phyloP scores from a whole-genome alignment of 2,888 invertebrate species.

The Pardosa pseudoannulata region DNA sequence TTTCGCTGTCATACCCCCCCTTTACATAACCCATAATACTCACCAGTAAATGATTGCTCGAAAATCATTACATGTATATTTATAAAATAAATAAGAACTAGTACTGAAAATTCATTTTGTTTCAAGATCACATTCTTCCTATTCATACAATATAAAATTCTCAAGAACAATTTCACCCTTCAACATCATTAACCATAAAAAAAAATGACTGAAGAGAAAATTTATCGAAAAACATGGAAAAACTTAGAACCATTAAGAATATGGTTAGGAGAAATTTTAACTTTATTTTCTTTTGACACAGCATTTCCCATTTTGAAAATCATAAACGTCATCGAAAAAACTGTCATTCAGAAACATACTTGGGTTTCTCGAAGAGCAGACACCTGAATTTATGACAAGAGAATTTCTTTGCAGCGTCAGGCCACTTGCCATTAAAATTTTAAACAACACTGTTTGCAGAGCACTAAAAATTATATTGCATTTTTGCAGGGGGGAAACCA shows the following conservation, averaged over 20 bases:
- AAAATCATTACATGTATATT: too few species aligned
- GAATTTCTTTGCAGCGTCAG: neutral
- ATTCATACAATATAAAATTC: too few species aligned
- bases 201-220: too few species aligned
- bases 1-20: too few species aligned
- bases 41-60: too few species aligned
- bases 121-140: too few species aligned
- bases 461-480: constrained; percentile 40
- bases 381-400: constrained; percentile 27
- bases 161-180: too few species aligned
- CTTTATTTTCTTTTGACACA: constrained; percentile 13
- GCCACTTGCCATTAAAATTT: constrained; percentile 32
- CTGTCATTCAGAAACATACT: constrained; percentile 28
- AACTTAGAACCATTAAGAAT: neutral
- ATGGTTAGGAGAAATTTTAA: neutral
- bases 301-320: constrained; percentile 15
- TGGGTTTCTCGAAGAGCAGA: neutral
- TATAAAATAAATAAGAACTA: too few species aligned
- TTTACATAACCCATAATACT: too few species aligned
- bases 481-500: constrained; percentile 16
- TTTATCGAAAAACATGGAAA: neutral
- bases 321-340: constrained; percentile 22
- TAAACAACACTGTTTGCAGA: constrained; percentile 29
- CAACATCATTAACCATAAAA: too few species aligned
- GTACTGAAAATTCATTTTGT: too few species aligned